Base-by-base conservation (phyloP, 2,113 vertebrate genomes). In the Pseudolaguvia tuberculata region DNA sequence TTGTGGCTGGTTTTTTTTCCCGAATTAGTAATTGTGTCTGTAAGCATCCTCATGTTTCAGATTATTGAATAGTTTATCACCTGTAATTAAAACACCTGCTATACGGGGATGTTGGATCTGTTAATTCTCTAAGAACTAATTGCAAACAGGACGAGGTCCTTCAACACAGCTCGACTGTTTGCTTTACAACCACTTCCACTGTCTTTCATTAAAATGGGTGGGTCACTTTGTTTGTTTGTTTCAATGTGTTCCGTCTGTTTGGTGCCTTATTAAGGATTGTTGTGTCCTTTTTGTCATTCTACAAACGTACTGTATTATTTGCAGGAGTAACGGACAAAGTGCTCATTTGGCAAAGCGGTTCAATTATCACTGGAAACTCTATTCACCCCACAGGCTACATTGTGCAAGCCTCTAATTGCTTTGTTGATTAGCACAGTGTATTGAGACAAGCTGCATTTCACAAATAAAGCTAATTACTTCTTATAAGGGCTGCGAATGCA, bases 351-450 rank as follows among this genome's bases (percentile, higher is more conserved):
- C 82, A 76, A 84, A 86, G 0, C 62, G 39, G 70, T 79, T 85
- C 79, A 82, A 78, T 79, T 62, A 83, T 78, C 59, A 80, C 73
- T 75, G 70, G 48, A 27, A 14, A 51, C 72, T 25, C 17, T 35
- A 35, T 35, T 35, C 31, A 61, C 35, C 12, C 51, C 77, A 76
- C 78, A 82, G 78, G 67, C 72, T 72, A 58, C 67, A 62, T 51
- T 68, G 75, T 62, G 45, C 42, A 79, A 59, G 67, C 77, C 66
- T 48, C 81, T 86, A 85, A 88, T 86, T 85, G 79, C 83, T 87
- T 84, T 72, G 83, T 85, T 86, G 80, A 73, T 81, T 82, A 84
- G 84, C 81, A 83, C 84, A 78, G 58, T 29, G 75, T 75, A 81
- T 84, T 81, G 67, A 75, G 80, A 76, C 51, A 48, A 77, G 56